A percentile compares a stretch with the other conserved stretches of the same genome.
These are phyloP conservation scores for Brachyhypopomus occidentalis DNA, from an alignment of 2,113 vertebrate genomes.

Conservation along the genomic window DNA sequence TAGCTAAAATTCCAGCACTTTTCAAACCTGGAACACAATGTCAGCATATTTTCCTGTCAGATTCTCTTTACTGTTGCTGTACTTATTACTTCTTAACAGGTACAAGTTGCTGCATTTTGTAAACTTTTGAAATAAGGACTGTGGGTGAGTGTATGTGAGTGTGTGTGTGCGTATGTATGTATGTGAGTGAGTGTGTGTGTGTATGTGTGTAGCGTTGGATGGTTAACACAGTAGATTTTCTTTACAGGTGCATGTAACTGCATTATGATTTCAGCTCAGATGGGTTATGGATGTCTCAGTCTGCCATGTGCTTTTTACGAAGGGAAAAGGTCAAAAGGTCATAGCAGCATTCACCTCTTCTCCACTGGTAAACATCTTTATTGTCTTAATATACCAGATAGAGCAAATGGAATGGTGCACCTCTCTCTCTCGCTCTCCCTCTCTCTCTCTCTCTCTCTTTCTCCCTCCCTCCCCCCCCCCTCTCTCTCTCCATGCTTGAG, in stretches of 20 bases:
- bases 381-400: background rate
- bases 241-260: background rate
- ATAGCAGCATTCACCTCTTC: background rate
- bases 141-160: slow-evolving; percentile 6
- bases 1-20: too few relatives aligned
- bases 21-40: too few relatives aligned
- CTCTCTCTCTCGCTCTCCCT: background rate
- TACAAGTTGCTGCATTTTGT: too few relatives aligned
- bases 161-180: background rate
- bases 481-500: background rate
- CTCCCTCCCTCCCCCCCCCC: background rate
- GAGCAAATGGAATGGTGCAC: background rate
- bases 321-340: background rate
- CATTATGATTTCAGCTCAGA: background rate
- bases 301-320: background rate
- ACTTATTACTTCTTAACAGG: too few relatives aligned
- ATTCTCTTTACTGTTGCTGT: too few relatives aligned
- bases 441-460: background rate
- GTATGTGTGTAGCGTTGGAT: background rate
- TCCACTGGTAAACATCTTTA: background rate
- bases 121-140: background rate
- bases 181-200: background rate
- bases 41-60: too few relatives aligned
- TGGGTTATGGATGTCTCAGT: slow-evolving; percentile 8
- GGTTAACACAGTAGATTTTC: background rate